Evolutionary conservation across 2,888 invertebrate species (phyloP).

Genomic region (Lottia gigantea): DNA sequence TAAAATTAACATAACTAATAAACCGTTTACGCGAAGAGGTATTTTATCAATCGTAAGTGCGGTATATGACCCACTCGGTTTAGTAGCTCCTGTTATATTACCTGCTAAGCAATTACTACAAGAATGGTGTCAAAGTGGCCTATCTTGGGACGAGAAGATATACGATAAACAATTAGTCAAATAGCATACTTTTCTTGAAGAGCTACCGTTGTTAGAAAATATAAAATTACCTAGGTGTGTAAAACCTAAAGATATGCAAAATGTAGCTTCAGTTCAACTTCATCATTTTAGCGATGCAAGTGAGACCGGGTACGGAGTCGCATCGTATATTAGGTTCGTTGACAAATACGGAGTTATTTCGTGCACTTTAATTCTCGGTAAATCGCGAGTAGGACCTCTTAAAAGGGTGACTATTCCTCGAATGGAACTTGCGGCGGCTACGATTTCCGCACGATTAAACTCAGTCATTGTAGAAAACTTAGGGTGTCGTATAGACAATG

Average conservation of each 20-base stretch:
- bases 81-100: slow-evolving; percentile 13
- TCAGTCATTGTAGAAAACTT: background rate
- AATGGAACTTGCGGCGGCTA: slow-evolving; percentile 14
- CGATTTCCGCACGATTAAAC: slow-evolving; percentile 8
- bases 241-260: background rate
- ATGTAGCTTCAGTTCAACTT: background rate
- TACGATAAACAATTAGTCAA: background rate
- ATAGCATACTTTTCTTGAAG: background rate
- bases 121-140: slow-evolving; percentile 5
- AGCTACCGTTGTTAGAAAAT: background rate
- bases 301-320: slow-evolving; percentile 13
- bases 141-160: slow-evolving; percentile 13
- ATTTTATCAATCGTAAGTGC: slow-evolving; percentile 16
- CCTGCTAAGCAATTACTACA: slow-evolving; percentile 13
- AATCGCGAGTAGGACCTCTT: slow-evolving; percentile 16
- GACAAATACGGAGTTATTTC: background rate
- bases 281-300: slow-evolving; percentile 17
- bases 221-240: background rate
- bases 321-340: slow-evolving; percentile 4
- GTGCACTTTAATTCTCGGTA: slow-evolving; percentile 5
- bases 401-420: slow-evolving; percentile 14
- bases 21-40: slow-evolving; percentile 6
- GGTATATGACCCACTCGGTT: slow-evolving; percentile 18
- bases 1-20: background rate
- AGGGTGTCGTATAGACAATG: background rate